These are phyloP conservation scores for Tragopan temminckii DNA, from an alignment of 2,797 vertebrate species.

Conservation along the genomic window DNA sequence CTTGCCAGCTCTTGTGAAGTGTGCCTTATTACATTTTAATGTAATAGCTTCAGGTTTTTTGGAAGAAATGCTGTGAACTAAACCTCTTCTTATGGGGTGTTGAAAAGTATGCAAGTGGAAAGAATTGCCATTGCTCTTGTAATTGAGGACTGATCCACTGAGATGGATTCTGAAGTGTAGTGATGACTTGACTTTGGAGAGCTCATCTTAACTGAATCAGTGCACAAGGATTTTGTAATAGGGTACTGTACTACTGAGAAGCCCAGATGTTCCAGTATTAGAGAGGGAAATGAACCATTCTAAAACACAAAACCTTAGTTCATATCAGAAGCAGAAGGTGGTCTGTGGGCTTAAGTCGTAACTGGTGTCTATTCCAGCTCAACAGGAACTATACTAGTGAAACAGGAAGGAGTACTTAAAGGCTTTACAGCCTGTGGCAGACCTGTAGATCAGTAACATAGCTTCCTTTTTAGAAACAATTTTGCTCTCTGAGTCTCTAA, in stretches of 20 bases:
- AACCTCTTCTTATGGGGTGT: neutral
- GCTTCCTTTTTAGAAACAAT: neutral
- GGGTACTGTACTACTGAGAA: neutral
- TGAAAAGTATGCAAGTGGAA: neutral
- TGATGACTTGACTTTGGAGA: neutral
- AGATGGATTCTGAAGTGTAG: neutral
- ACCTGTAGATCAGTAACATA: neutral
- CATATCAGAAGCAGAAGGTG: neutral
- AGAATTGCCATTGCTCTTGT: neutral
- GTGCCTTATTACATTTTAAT: neutral
- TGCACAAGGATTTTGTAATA: neutral
- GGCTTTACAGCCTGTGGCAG: neutral
- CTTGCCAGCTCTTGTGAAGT: neutral
- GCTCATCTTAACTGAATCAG: neutral
- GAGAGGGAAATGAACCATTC: neutral
- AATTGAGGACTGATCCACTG: neutral
- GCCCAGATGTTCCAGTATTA: accelerated
- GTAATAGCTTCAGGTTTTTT: neutral
- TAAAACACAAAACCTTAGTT: neutral
- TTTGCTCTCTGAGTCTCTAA: neutral
- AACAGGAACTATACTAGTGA: neutral
- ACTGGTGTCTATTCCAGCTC: neutral
- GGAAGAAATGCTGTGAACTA: neutral
- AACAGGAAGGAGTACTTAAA: neutral
- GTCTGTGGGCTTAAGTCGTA: neutral